A percentile compares a stretch with the other conserved stretches of the same genome.
Conservation (phyloP, 1,140 invertebrate species). For the Mylabris phalerata region DNA sequence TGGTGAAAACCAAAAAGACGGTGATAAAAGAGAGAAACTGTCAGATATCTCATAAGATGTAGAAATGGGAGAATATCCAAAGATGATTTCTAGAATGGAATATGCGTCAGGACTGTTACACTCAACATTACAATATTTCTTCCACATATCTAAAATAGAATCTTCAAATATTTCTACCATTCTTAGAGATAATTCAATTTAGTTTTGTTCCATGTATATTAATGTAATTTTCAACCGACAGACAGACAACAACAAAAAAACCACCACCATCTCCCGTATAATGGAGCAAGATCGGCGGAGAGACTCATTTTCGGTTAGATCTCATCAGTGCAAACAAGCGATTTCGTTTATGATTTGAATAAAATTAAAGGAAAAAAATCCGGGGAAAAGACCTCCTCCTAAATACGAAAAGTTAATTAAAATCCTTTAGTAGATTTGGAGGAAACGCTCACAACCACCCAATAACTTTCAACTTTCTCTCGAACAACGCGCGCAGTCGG, state of each 20-base stretch:
- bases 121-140: slow-evolving; percentile 16
- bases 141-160: slow-evolving; percentile 17
- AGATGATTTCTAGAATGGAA: slow-evolving; percentile 6
- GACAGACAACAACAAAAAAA: no score
- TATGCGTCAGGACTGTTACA: slow-evolving; percentile 14
- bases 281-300: not conserved
- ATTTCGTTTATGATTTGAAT: slow-evolving; percentile 7
- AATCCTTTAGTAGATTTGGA: slow-evolving; percentile 16
- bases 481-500: not conserved
- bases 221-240: slow-evolving; percentile 1
- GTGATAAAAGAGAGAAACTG: slow-evolving; percentile 11
- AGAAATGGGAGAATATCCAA: slow-evolving; percentile 17
- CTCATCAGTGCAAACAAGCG: slow-evolving; percentile 1
- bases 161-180: slow-evolving; percentile 11
- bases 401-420: slow-evolving; percentile 26
- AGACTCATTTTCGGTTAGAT: slow-evolving; percentile 2
- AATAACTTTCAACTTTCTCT: slow-evolving; percentile 20
- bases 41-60: slow-evolving; percentile 15
- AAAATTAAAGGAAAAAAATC: slow-evolving; percentile 1
- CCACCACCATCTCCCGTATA: no score
- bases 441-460: slow-evolving; percentile 23
- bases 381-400: not conserved
- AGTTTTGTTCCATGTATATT: slow-evolving; percentile 4
- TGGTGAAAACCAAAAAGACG: no score
- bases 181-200: slow-evolving; percentile 11